Evolutionary conservation across 2,797 vertebrate species (phyloP).

Genomic region (Taenioides sp.): DNA sequence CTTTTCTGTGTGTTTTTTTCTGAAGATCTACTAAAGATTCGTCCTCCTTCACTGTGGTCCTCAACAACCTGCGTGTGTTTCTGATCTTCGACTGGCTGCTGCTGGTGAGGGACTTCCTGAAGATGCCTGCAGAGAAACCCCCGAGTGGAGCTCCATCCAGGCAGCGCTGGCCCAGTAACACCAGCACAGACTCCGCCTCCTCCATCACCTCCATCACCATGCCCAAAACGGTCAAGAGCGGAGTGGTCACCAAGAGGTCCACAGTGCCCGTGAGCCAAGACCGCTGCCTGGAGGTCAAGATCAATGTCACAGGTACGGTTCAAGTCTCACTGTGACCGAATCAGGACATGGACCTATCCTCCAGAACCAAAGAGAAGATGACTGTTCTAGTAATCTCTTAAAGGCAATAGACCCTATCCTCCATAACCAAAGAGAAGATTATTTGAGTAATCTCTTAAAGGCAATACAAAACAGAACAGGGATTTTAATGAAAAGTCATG

Average conservation of each 20-base stretch:
- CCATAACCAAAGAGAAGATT: neutral
- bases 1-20: neutral
- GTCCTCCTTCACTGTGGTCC: slow-evolving; percentile 93
- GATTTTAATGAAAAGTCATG: neutral
- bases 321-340: no score
- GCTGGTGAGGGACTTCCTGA: slow-evolving; percentile 88
- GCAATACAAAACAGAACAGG: neutral
- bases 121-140: slow-evolving; percentile 78
- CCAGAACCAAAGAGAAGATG: neutral
- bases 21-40: slow-evolving; percentile 89
- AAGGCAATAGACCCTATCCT: neutral
- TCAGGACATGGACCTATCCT: no score
- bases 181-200: slow-evolving; percentile 52
- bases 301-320: slow-evolving; percentile 90
- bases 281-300: slow-evolving; percentile 88
- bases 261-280: slow-evolving; percentile 85
- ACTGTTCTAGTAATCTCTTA: neutral
- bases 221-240: slow-evolving; percentile 92
- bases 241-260: slow-evolving; percentile 93
- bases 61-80: slow-evolving; percentile 95
- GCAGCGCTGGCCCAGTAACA: slow-evolving; percentile 65
- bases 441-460: neutral
- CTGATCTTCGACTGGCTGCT: slow-evolving; percentile 96
- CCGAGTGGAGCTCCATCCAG: slow-evolving; percentile 11
- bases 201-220: slow-evolving; percentile 54